These are phyloP conservation scores for Ameiurus melas DNA, from an alignment of 2,113 vertebrate genomes.

Conservation along the genomic window DNA sequence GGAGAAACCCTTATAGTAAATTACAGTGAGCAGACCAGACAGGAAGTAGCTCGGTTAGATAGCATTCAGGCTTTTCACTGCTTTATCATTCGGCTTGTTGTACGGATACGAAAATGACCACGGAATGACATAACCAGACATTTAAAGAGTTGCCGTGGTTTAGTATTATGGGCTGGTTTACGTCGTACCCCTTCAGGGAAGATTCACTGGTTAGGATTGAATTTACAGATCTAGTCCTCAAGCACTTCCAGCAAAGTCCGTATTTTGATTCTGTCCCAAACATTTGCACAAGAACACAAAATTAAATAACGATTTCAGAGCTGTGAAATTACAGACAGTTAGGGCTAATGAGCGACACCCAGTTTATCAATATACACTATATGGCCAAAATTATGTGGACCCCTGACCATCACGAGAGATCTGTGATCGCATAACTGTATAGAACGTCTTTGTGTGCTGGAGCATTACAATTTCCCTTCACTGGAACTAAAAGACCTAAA, in stretches of 20 bases:
- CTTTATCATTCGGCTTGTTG: conserved; percentile 41
- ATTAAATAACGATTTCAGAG: no score
- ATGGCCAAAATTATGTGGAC: no score
- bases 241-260: not conserved
- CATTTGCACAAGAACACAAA: no score
- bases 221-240: not conserved
- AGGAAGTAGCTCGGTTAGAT: conserved; percentile 60
- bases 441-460: no score
- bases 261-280: no score
- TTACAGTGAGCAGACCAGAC: conserved; percentile 66
- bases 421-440: no score
- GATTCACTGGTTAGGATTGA: not conserved
- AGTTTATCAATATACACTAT: no score
- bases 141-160: conserved; percentile 5
- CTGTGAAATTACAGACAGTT: no score
- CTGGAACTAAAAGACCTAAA: no score
- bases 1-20: conserved; percentile 41
- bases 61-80: conserved; percentile 52
- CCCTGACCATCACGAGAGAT: no score
- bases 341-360: no score
- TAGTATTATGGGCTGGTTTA: not conserved
- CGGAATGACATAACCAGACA: conserved; percentile 2
- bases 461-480: no score
- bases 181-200: not conserved
- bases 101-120: conserved; percentile 20